Evolutionary conservation across 2,888 invertebrate species (phyloP).

Genomic region (Vannuccia rotundouncinata): DNA sequence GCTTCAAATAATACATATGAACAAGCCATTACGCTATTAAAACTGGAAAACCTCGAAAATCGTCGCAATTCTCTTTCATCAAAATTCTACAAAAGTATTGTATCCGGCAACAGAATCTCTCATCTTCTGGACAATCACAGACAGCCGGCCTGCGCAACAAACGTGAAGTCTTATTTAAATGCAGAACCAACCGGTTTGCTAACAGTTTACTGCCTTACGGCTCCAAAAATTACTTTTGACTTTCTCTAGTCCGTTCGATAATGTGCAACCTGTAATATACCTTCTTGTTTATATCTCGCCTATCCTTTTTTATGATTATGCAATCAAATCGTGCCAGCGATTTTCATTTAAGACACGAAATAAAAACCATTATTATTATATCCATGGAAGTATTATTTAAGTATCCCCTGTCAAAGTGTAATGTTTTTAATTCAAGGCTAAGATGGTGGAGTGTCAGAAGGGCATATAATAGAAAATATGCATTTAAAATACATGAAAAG

Average conservation of each 20-base stretch:
- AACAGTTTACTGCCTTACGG: neutral
- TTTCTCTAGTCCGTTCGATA: neutral
- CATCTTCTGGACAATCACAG: conserved; percentile 26
- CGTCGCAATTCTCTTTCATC: conserved; percentile 26
- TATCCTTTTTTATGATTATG: neutral
- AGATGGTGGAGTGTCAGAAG: too few species aligned
- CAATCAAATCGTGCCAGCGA: neutral
- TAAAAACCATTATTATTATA: neutral
- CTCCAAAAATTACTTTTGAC: neutral
- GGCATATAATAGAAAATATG: too few species aligned
- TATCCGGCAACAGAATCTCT: conserved; percentile 26
- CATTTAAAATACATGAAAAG: too few species aligned
- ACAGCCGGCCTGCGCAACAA: conserved; percentile 26
- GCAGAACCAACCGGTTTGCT: conserved; percentile 26
- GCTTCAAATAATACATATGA: conserved; percentile 17
- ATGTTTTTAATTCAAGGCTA: too few species aligned
- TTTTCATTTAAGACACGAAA: neutral
- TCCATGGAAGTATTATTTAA: too few species aligned
- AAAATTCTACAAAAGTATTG: conserved; percentile 24
- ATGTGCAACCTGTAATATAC: neutral
- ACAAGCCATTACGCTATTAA: conserved; percentile 24
- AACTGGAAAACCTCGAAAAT: conserved; percentile 26
- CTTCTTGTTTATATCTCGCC: neutral
- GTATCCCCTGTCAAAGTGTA: too few species aligned
- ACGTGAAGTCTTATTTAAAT: conserved; percentile 26